Conservation (phyloP, 2,888 invertebrate genomes). For the Monopis laevigella region DNA sequence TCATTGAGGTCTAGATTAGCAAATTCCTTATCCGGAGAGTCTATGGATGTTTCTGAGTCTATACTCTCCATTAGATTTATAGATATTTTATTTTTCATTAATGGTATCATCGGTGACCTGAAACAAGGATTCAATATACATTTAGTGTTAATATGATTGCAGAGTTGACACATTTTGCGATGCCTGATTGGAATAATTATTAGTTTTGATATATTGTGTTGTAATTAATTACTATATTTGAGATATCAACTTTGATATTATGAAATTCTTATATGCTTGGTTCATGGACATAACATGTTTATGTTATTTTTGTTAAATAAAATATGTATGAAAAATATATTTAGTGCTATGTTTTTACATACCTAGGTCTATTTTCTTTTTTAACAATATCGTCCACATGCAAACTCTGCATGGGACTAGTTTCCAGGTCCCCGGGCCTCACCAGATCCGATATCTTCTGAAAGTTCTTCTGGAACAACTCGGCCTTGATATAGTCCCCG, state of each 20-base stretch:
- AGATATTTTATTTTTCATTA: conserved; percentile 52
- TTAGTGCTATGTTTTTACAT: no score
- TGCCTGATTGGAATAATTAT: no score
- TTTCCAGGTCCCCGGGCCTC: conserved; percentile 43
- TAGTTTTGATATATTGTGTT: no score
- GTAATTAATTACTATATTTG: no score
- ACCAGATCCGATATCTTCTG: conserved; percentile 58
- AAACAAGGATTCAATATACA: no score
- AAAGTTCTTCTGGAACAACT: conserved; percentile 63
- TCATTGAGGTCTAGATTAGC: conserved; percentile 54
- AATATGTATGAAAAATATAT: no score
- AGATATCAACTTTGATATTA: no score
- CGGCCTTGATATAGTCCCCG: conserved; percentile 67
- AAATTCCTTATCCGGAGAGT: conserved; percentile 56
- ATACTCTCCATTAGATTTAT: conserved; percentile 64
- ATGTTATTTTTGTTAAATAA: no score
- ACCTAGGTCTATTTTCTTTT: conserved; percentile 47
- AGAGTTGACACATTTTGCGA: no score
- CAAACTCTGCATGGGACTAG: conserved; percentile 25
- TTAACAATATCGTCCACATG: conserved; percentile 37
- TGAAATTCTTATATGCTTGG: no score
- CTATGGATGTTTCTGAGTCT: conserved; percentile 60
- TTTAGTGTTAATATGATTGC: no score
- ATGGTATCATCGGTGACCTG: conserved; percentile 61
- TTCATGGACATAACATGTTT: no score